Conservation (phyloP, 1,140 invertebrate species). For the Lepidurus arcticus region DNA sequence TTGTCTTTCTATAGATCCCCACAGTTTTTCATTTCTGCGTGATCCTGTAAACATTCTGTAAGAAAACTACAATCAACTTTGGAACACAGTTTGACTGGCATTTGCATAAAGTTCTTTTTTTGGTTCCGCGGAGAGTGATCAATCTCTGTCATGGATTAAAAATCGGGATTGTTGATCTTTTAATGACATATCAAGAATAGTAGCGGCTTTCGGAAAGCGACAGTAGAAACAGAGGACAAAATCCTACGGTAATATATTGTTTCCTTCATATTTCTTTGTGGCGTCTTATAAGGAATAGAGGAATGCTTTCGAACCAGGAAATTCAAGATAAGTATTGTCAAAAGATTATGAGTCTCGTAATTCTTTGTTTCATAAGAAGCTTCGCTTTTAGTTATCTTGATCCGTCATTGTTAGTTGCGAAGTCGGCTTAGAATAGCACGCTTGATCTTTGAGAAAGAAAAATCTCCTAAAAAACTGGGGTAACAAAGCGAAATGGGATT, state of each 20-base stretch:
- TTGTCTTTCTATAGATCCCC: background rate
- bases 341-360: too few species aligned
- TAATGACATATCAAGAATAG: background rate
- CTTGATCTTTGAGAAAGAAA: background rate
- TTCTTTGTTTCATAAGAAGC: background rate
- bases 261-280: too few species aligned
- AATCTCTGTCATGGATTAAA: conserved; percentile 15
- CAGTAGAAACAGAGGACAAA: too few species aligned
- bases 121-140: background rate
- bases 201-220: too few species aligned
- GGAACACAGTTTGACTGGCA: background rate
- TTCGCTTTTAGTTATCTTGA: background rate
- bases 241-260: too few species aligned
- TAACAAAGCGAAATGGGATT: background rate
- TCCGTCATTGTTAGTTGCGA: background rate
- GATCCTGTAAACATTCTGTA: background rate
- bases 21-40: background rate
- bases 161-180: background rate
- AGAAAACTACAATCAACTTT: too few species aligned
- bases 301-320: too few species aligned
- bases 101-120: background rate
- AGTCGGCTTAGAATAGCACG: background rate
- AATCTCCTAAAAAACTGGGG: background rate
- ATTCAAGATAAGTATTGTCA: too few species aligned
- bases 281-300: too few species aligned